Evolutionary conservation across 2,797 vertebrate genomes (phyloP).

Genomic region (Chloroceryle inda): DNA sequence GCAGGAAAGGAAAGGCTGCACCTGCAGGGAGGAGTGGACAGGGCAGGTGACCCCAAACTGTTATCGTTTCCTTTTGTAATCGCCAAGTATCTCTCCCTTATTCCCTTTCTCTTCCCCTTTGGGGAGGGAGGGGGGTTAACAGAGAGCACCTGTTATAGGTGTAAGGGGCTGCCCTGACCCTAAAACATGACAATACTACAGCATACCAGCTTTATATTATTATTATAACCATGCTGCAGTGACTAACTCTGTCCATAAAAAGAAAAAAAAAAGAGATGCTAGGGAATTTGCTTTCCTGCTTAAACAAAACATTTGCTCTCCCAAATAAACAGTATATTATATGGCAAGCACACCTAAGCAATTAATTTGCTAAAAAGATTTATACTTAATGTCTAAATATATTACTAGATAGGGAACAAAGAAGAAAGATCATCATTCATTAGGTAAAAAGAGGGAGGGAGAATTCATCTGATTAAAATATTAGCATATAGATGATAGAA

Average conservation of each 20-base stretch:
- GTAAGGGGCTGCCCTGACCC: too few relatives aligned
- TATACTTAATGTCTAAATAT: not conserved
- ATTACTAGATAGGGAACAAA: not conserved
- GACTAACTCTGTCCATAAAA: not conserved
- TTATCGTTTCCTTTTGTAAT: too few relatives aligned
- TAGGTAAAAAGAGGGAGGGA: not conserved
- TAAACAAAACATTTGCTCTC: constrained; percentile 20
- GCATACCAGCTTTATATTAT: not conserved
- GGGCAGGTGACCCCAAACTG: too few relatives aligned
- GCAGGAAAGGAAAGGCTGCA: too few relatives aligned
- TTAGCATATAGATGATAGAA: not conserved
- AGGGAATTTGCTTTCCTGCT: not conserved
- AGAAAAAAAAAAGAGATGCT: not conserved
- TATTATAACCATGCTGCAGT: not conserved
- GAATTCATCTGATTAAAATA: constrained; percentile 21
- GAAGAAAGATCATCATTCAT: constrained; percentile 14
- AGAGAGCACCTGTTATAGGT: too few relatives aligned
- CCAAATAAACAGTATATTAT: not conserved
- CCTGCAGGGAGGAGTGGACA: too few relatives aligned
- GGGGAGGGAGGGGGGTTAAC: too few relatives aligned
- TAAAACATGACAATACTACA: not conserved
- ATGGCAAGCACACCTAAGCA: not conserved
- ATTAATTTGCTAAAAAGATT: not conserved
- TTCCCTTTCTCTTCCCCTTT: too few relatives aligned
- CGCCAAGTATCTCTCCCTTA: too few relatives aligned